Percentiles rank a stretch among this genome's conserved stretches.
Conservation (phyloP, 2,113 vertebrate species). For the Chitala chitala region DNA sequence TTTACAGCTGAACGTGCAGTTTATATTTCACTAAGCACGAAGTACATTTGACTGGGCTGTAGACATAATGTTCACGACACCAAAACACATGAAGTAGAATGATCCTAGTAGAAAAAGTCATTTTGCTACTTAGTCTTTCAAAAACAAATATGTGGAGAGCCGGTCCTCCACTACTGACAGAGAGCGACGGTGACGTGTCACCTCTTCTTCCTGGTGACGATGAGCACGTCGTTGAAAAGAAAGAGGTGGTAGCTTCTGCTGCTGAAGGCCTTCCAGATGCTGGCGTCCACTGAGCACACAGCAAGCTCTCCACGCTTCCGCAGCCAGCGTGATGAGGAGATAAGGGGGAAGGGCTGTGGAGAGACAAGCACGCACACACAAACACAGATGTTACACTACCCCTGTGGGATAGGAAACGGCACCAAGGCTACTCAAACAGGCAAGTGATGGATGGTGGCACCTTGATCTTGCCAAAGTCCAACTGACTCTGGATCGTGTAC, state of each 20-base stretch:
- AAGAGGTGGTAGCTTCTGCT: slow-evolving; percentile 76
- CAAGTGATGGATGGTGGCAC: slow-evolving; percentile 45
- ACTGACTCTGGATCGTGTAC: slow-evolving; percentile 87
- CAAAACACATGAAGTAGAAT: no score
- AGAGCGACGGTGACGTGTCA: slow-evolving; percentile 39
- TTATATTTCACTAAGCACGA: no score
- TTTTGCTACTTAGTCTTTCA: not conserved
- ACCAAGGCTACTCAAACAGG: no score
- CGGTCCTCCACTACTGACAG: not conserved
- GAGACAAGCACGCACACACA: slow-evolving; percentile 6
- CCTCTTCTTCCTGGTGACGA: slow-evolving; percentile 92
- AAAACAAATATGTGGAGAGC: not conserved
- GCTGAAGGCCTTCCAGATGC: slow-evolving; percentile 76
- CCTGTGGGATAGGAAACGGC: no score
- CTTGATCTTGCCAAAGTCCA: slow-evolving; percentile 94
- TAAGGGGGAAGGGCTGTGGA: slow-evolving; percentile 73
- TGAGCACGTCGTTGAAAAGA: slow-evolving; percentile 85
- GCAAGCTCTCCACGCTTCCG: slow-evolving; percentile 78
- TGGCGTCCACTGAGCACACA: slow-evolving; percentile 65
- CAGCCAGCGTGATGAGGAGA: slow-evolving; percentile 85
- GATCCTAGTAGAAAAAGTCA: no score
- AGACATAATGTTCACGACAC: no score
- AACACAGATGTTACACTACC: not conserved
- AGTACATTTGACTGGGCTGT: not conserved
- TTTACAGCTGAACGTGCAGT: not conserved